Percentiles rank a stretch among this genome's conserved stretches.
Conservation (phyloP, 2,113 vertebrate genomes). For the Calonectris borealis region DNA sequence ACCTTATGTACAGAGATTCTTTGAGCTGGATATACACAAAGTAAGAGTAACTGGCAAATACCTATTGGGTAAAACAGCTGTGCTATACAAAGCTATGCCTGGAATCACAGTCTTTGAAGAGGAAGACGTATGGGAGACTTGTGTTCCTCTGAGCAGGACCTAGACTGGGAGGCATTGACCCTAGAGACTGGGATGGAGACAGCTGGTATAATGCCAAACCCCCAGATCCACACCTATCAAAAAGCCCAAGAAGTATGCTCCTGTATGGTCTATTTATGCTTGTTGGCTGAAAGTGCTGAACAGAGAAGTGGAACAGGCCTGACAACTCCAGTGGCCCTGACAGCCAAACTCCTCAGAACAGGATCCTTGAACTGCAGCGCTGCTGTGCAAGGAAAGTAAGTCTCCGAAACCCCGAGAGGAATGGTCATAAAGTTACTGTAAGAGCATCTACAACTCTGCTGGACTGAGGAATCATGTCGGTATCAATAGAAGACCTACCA, state of each 20-base stretch:
- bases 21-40: not conserved
- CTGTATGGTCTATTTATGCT: not conserved
- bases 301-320: not conserved
- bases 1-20: not conserved
- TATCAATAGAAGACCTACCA: not conserved
- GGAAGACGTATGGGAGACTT: not conserved
- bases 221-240: not conserved
- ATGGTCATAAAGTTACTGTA: not conserved
- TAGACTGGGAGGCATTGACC: not conserved
- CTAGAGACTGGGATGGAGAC: not conserved
- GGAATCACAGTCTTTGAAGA: not conserved
- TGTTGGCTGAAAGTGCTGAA: not conserved
- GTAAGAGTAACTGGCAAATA: not conserved
- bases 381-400: not conserved
- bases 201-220: no score
- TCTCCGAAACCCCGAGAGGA: not conserved
- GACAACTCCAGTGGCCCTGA: not conserved
- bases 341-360: not conserved
- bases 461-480: not conserved
- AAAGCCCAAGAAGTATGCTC: no score
- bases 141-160: not conserved
- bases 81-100: not conserved
- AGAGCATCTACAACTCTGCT: not conserved
- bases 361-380: not conserved
- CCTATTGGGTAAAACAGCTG: not conserved